Base-by-base conservation (phyloP, 2,797 vertebrate species). In the Megaceryle alcyon region DNA sequence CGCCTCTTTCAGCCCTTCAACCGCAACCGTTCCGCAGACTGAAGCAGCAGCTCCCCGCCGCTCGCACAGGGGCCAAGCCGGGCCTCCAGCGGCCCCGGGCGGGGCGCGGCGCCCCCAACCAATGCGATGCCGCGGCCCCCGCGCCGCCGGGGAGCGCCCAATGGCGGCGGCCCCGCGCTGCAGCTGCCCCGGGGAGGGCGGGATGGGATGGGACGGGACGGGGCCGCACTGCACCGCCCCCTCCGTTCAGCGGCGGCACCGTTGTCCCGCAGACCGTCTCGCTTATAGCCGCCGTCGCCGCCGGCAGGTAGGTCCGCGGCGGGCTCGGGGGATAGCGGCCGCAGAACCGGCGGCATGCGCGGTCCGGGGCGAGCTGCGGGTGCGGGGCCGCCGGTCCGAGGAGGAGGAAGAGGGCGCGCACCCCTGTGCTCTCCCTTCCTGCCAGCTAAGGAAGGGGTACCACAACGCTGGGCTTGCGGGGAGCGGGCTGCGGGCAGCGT, bases 401-500 rank as follows among this genome's bases (percentile, higher is more conserved):
- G 43, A 20, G 17, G 54, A 12, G 51, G 25, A 20, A 12, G 18
- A 11, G 46, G 41, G 13, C 14, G n/a, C 3, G 48, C 7, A 14
- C 11, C 10, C 19, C 19, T 14, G 33, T 6, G 54, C 33, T 22
- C 29, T 28, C 17, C 23, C 22, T 14, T 10, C 5, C 31, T 0
- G 39, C 3, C n/a, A 3, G 29, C 7, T 4, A 4, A 6, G 53
- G 48, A 41, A 3, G 14, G n/a, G 72, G 23, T 7, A 2, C 41
- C 4, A 46, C 22, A 39, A 56, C 31, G 31, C 21, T 13, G 41
- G 48, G 73, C 31, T 28, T 17, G 28, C 12, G 39, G 28, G 61
- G 12, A 29, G 60, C 11, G 46, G 57, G 57, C 65, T 17, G 66
- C 39, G 37, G 57, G 57, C 65, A 20, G 66, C 39, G 37, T 43